Evolutionary conservation across 2,888 invertebrate genomes (phyloP).

Genomic region (Mycalesis mineus): DNA sequence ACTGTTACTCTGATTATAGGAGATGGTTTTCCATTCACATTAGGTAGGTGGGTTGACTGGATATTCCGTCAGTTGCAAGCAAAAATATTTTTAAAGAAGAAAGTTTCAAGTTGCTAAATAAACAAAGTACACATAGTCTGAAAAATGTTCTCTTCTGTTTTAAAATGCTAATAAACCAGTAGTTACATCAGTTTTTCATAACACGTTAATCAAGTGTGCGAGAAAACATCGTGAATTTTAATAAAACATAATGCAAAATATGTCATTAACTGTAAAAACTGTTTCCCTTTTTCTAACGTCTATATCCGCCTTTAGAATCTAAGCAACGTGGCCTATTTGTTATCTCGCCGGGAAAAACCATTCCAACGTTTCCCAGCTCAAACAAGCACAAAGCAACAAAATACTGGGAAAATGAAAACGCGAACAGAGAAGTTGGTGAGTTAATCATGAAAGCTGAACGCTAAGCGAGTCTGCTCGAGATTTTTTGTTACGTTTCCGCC

Average conservation of each 20-base stretch:
- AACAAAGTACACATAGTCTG: no score
- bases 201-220: not conserved
- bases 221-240: not conserved
- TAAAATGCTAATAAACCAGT: no score
- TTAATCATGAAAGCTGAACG: slow-evolving; percentile 60
- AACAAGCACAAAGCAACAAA: slow-evolving; percentile 33
- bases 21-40: no score
- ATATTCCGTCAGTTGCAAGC: no score
- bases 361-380: slow-evolving; percentile 24
- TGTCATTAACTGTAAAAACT: not conserved
- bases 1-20: no score
- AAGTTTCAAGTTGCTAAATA: no score
- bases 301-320: slow-evolving; percentile 54
- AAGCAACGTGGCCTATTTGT: slow-evolving; percentile 60
- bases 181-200: no score
- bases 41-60: no score
- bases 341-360: slow-evolving; percentile 50
- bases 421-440: slow-evolving; percentile 40
- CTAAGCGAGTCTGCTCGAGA: slow-evolving; percentile 42
- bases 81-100: no score
- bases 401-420: slow-evolving; percentile 43
- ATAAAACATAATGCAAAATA: slow-evolving; percentile 1
- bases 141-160: no score
- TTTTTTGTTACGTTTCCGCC: slow-evolving; percentile 47
- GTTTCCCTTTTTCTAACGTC: slow-evolving; percentile 8